phyloP scores from a whole-genome alignment of 2,797 vertebrate species.

The Danio kyathit region DNA sequence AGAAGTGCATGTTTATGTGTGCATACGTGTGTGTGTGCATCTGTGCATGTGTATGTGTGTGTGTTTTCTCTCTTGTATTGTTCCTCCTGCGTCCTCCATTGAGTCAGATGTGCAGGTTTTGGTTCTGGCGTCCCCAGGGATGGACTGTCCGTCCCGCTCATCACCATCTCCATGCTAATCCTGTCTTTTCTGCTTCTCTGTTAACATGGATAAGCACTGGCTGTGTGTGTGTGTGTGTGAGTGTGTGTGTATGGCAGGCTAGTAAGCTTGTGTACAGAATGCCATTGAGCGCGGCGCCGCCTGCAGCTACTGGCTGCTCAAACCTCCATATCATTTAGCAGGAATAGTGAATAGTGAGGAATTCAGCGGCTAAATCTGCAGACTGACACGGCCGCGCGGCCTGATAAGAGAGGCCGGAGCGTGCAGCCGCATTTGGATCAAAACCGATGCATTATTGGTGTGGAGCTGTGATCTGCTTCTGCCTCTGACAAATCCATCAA shows the following conservation, averaged over 20 bases:
- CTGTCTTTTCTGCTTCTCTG: conserved; percentile 96
- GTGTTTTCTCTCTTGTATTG: too few species aligned
- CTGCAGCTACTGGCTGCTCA: conserved; percentile 84
- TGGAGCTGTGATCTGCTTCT: conserved; percentile 75
- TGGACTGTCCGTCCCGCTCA: conserved; percentile 90
- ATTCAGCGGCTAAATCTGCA: conserved; percentile 82
- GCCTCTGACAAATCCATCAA: conserved; percentile 78
- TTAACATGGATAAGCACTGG: conserved; percentile 94
- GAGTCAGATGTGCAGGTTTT: too few species aligned
- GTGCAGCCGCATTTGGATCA: conserved; percentile 78
- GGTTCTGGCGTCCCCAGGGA: conserved; percentile 84
- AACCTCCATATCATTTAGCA: conserved; percentile 82
- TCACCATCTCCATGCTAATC: conserved; percentile 92
- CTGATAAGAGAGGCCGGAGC: conserved; percentile 75
- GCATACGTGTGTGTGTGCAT: too few species aligned
- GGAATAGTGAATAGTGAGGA: conserved; percentile 79
- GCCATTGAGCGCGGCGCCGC: conserved; percentile 84
- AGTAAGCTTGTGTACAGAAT: conserved; percentile 87
- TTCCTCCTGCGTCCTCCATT: too few species aligned
- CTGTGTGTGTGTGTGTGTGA: conserved; percentile 47
- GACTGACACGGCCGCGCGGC: conserved; percentile 79
- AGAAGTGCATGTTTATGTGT: too few species aligned
- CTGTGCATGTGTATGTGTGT: too few species aligned
- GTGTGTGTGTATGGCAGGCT: conserved; percentile 73
- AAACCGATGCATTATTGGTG: conserved; percentile 77